Percentiles rank a stretch among this genome's conserved stretches.
Evolutionary conservation across 2,888 invertebrate genomes (phyloP).

Genomic region (Ochropacha duplaris): DNA sequence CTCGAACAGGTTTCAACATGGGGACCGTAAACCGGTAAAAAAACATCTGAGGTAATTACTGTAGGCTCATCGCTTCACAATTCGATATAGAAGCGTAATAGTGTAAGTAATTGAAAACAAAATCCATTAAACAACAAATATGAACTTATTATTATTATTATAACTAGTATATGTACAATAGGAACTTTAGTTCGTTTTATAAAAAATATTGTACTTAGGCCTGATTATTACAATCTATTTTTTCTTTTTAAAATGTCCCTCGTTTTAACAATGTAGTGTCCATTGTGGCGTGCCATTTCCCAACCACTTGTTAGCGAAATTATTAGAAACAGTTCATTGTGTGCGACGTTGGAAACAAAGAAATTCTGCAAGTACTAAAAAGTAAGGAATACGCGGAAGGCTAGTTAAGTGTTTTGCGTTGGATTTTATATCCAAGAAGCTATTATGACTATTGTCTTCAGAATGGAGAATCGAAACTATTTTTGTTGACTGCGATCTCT

Average conservation of each 20-base stretch:
- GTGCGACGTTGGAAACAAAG: slow-evolving; percentile 65
- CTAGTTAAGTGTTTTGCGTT: slow-evolving; percentile 46
- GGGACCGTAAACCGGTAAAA: slow-evolving; percentile 75
- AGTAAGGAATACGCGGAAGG: slow-evolving; percentile 57
- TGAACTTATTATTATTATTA: no score
- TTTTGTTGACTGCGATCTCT: background rate
- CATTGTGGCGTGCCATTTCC: slow-evolving; percentile 56
- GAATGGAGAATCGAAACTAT: slow-evolving; percentile 17
- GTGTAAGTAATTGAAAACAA: slow-evolving; percentile 46
- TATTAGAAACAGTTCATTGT: slow-evolving; percentile 72
- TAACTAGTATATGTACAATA: background rate
- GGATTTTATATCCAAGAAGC: slow-evolving; percentile 35
- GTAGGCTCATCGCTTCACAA: slow-evolving; percentile 66
- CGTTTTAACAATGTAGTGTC: slow-evolving; percentile 49
- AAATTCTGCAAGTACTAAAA: slow-evolving; percentile 66
- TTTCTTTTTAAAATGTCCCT: slow-evolving; percentile 45
- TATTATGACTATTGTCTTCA: slow-evolving; percentile 36
- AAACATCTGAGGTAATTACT: slow-evolving; percentile 76
- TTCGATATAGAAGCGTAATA: slow-evolving; percentile 51
- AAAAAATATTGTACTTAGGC: slow-evolving; percentile 12
- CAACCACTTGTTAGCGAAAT: slow-evolving; percentile 65
- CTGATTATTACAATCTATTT: slow-evolving; percentile 29
- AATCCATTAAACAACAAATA: background rate
- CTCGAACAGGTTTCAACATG: slow-evolving; percentile 74
- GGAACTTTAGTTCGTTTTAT: background rate